phyloP scores from a whole-genome alignment of 2,113 vertebrate genomes.

The Tachycineta bicolor region DNA sequence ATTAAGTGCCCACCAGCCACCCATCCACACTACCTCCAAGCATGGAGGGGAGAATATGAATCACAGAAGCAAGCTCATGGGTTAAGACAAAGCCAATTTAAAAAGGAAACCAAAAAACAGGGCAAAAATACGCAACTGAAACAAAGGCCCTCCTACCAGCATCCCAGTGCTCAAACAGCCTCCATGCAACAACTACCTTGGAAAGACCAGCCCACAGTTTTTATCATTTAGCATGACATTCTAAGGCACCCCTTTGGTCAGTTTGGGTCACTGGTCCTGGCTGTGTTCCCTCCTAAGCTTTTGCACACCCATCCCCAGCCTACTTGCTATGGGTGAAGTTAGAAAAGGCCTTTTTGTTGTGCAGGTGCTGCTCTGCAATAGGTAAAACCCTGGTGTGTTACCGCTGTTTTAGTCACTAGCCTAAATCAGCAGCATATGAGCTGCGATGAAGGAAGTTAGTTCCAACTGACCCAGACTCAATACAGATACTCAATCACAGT shows the following conservation, averaged over 20 bases:
- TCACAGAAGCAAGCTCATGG: not conserved
- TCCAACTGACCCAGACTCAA: not conserved
- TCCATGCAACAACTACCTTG: not conserved
- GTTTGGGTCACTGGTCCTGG: not conserved
- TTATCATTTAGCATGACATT: not conserved
- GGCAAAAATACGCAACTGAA: not conserved
- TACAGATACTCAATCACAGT: not conserved
- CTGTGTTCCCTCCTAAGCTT: not conserved
- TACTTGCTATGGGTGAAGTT: not conserved
- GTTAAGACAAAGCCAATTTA: not conserved
- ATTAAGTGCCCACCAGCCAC: not conserved
- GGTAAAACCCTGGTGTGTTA: not conserved
- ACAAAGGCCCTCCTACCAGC: not conserved
- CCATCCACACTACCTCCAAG: not conserved
- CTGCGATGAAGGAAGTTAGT: rapidly evolving
- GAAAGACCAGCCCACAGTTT: not conserved
- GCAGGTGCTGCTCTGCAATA: not conserved
- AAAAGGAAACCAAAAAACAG: not conserved
- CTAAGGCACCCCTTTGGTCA: rapidly evolving
- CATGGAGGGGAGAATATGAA: not conserved
- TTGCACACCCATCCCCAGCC: not conserved
- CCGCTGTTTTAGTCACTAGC: not conserved
- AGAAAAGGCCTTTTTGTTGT: not conserved
- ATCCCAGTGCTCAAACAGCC: not conserved
- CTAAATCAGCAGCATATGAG: not conserved